These are phyloP conservation scores for Ciconia stormi DNA, from an alignment of 2,113 vertebrate species.

Conservation along the genomic window DNA sequence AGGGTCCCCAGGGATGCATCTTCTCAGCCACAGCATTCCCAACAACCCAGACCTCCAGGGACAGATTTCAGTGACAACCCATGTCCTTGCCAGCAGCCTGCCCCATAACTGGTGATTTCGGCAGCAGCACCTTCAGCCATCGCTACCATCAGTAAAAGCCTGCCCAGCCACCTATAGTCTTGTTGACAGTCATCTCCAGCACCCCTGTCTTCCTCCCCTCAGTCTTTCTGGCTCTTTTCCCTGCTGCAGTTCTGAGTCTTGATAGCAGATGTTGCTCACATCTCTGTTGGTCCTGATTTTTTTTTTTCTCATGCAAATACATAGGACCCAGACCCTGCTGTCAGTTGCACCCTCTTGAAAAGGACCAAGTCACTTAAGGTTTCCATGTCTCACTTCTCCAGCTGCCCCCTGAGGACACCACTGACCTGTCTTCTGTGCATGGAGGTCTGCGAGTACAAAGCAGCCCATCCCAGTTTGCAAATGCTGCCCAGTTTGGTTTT, in stretches of 20 bases:
- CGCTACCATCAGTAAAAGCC: neutral
- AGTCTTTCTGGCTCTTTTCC: neutral
- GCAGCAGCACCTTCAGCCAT: neutral
- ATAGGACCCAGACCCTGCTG: neutral
- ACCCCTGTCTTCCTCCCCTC: neutral
- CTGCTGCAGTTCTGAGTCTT: neutral
- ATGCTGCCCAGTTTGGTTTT: neutral
- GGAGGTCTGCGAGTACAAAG: neutral
- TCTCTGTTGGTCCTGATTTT: neutral
- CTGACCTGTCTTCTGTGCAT: neutral
- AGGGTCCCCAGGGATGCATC: neutral
- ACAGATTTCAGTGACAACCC: neutral
- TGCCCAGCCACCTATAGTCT: neutral
- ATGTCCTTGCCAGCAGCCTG: neutral
- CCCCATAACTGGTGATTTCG: neutral
- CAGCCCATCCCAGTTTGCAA: neutral
- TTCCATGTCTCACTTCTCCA: neutral
- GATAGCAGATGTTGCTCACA: neutral
- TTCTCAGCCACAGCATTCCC: neutral
- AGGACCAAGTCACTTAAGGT: neutral
- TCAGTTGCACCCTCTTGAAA: neutral
- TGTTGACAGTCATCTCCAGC: neutral
- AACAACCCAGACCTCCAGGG: neutral
- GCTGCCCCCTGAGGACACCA: neutral
- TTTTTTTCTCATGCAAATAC: neutral